These are phyloP conservation scores for Gorsachius goisagi DNA, from an alignment of 2,113 vertebrate species.

Conservation along the genomic window DNA sequence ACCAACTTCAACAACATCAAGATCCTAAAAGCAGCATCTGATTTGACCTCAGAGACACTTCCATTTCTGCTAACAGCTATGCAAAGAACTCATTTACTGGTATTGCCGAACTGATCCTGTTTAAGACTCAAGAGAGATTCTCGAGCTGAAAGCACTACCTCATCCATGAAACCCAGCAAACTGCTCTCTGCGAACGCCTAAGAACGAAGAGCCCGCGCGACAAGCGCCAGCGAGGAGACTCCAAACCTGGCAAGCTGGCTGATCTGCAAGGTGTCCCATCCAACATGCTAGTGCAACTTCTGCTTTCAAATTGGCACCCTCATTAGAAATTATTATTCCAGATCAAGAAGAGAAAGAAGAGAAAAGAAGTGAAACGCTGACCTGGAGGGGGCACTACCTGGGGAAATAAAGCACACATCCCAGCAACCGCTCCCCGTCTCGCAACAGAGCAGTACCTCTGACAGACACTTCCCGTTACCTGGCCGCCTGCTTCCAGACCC, in stretches of 20 bases:
- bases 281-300: background rate
- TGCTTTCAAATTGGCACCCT: background rate
- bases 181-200: fast-evolving
- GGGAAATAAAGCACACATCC: background rate
- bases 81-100: background rate
- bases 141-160: fast-evolving
- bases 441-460: background rate
- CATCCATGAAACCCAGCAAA: fast-evolving
- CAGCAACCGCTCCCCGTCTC: background rate
- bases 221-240: background rate
- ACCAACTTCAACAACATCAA: background rate
- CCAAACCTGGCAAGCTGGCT: background rate
- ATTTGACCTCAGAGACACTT: background rate
- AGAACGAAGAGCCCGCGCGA: fast-evolving
- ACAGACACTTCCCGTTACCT: background rate
- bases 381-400: background rate
- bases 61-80: background rate
- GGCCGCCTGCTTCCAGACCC: background rate
- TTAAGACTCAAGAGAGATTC: fast-evolving
- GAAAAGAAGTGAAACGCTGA: background rate
- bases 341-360: background rate
- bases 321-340: background rate
- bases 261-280: background rate
- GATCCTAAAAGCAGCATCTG: background rate
- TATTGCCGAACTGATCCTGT: background rate